Evolutionary conservation across 2,888 invertebrate species (phyloP).

Genomic region (Megastigmus dorsalis): DNA sequence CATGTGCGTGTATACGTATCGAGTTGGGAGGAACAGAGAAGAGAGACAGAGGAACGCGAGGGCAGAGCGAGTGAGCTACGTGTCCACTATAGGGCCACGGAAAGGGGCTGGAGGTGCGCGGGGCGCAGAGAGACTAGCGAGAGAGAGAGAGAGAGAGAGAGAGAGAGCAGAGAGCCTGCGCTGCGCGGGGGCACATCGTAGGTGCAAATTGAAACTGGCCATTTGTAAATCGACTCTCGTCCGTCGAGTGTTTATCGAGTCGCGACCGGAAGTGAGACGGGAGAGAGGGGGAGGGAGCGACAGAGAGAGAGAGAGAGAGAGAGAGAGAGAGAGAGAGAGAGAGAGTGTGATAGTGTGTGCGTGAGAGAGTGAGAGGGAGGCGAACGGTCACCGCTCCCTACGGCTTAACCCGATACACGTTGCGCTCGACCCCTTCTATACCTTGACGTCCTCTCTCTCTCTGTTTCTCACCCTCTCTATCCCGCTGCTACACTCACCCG

Average conservation of each 20-base stretch:
- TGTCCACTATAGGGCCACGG: no score
- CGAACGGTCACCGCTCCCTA: background rate
- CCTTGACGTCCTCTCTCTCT: conserved; percentile 5
- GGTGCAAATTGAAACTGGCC: conserved; percentile 62
- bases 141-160: background rate
- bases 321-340: conserved; percentile 18
- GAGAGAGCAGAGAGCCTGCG: background rate
- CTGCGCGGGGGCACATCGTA: conserved; percentile 10
- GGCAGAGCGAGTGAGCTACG: background rate
- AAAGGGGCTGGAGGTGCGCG: no score
- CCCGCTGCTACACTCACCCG: no score
- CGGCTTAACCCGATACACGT: conserved; percentile 40
- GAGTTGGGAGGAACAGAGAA: background rate
- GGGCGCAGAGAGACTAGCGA: no score
- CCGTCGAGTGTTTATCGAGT: conserved; percentile 61
- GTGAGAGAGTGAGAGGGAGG: background rate
- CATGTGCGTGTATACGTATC: no score
- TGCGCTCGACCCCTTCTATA: no score
- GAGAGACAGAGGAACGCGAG: background rate
- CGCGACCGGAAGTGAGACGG: conserved; percentile 44
- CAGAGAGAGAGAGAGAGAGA: no score
- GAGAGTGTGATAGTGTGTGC: background rate
- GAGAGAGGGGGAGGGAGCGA: conserved; percentile 9
- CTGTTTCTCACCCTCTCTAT: no score
- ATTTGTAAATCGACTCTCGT: conserved; percentile 65